These are phyloP conservation scores for Ammodytes marinus DNA, from an alignment of 2,113 vertebrate species.

Conservation along the genomic window DNA sequence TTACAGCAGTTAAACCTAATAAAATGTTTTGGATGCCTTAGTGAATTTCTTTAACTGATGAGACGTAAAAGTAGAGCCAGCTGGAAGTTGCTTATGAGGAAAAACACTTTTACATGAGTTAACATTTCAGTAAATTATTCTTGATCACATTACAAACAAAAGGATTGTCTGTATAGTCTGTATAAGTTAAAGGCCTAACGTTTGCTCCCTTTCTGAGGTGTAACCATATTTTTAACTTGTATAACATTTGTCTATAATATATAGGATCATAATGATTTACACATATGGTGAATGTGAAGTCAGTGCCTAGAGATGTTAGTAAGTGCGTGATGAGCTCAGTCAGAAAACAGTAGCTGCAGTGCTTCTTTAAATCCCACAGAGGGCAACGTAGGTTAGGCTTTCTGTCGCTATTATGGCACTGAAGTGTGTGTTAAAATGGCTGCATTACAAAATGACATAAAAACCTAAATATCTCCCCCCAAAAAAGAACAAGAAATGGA, in stretches of 20 bases:
- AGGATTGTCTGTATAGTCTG: not conserved
- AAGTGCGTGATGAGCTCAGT: conserved; percentile 24
- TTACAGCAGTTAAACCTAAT: conserved; percentile 44
- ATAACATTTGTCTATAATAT: conserved; percentile 22
- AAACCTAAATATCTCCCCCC: conserved; percentile 45
- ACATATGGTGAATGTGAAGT: conserved; percentile 18
- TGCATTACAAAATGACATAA: conserved; percentile 59
- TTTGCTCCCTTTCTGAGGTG: conserved; percentile 26
- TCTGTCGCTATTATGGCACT: conserved; percentile 48
- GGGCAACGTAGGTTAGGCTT: conserved; percentile 50
- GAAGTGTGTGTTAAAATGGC: conserved; percentile 67
- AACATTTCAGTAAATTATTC: conserved; percentile 6
- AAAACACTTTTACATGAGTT: conserved; percentile 16
- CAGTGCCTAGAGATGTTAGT: conserved; percentile 22
- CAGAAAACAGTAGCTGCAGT: conserved; percentile 45
- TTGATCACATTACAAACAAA: conserved; percentile 26
- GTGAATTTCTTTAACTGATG: conserved; percentile 25
- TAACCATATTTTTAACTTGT: conserved; percentile 16
- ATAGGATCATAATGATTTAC: conserved; percentile 21
- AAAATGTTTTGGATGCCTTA: conserved; percentile 22
- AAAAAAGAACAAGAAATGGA: conserved; percentile 36
- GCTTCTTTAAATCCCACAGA: conserved; percentile 55
- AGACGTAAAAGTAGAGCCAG: conserved; percentile 26
- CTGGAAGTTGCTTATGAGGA: conserved; percentile 33
- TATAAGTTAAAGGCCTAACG: conserved; percentile 17